Evolutionary conservation across 2,888 invertebrate species (phyloP), one percentile per base, ranked within the genome.

Genomic region (Gymnocheta viridis): DNA sequence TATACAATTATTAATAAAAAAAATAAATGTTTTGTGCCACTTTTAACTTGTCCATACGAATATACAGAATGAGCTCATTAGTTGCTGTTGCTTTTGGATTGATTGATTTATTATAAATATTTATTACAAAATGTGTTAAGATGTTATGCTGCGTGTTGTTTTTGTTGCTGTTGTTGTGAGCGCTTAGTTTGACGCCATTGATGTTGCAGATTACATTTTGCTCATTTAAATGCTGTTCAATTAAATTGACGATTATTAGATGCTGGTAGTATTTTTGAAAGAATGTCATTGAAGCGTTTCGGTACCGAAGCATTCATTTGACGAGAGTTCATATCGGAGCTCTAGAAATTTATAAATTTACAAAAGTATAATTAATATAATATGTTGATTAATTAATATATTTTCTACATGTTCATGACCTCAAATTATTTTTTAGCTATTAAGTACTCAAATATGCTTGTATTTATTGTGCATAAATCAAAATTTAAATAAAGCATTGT

Each of bases 301-400:
- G 91, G 90, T 49, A 85, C 84, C 24, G 90, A 88, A 27, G 91
- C 91, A 86, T 88, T 91, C 87, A 91, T 88, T 87, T 91, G 91
- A 14, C 92, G 88, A 54, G 91, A 89, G 87, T 90, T 92, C 91
- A 91, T 92, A 78, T 91, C 90, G 72, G 91, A 92, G 87, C 91
- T 91, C 91, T 91, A 89, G 35, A 91, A 87, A 70, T 74, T 84
- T 66, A 80, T 62, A 86, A 83, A 86, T 74, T 82, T 69, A 51
- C 27, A 62, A 72, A 72, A 35, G 2, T 38, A 14, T 38, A 12
- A 62, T 62, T 73, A 62, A 62, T 60, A 24, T 44, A 2, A 17
- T 32, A 24, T 58, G 7, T 17, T 44, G 9, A 4, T 24, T 17
- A 0, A 19, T 32, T 2, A 22, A 27, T 4, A 32, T 10, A 35